A percentile compares a stretch with the other conserved stretches of the same genome.
These are phyloP conservation scores for Macropus fuliginosus DNA, from an alignment of 2,797 vertebrate species.

Conservation along the genomic window DNA sequence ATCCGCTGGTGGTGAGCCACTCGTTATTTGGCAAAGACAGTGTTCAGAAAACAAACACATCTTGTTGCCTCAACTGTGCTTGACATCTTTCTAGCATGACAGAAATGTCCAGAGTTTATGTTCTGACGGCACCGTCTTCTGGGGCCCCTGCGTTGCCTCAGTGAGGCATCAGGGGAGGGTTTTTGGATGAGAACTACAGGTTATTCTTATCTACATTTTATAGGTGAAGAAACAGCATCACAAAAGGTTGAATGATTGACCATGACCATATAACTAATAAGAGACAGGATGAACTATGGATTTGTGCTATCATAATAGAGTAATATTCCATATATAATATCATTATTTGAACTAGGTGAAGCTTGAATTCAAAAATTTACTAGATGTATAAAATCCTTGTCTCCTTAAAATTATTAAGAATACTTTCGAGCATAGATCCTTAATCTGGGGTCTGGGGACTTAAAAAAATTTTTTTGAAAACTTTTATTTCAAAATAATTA, in stretches of 20 bases:
- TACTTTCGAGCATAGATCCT: neutral
- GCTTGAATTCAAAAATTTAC: neutral
- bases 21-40: neutral
- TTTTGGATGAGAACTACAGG: neutral
- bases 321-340: neutral
- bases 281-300: neutral
- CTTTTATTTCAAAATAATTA: neutral
- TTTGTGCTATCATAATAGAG: neutral
- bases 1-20: neutral
- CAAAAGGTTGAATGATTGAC: neutral
- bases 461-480: neutral
- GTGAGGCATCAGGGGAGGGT: neutral
- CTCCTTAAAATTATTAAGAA: neutral
- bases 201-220: neutral
- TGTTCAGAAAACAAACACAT: neutral
- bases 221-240: neutral
- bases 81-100: neutral
- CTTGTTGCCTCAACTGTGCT: neutral
- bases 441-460: neutral
- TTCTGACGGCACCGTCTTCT: neutral
- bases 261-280: neutral
- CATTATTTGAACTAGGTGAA: neutral
- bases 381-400: neutral
- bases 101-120: neutral
- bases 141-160: neutral